Base-by-base conservation (phyloP, 2,113 vertebrate genomes). In the Cynopterus brachyotis region DNA sequence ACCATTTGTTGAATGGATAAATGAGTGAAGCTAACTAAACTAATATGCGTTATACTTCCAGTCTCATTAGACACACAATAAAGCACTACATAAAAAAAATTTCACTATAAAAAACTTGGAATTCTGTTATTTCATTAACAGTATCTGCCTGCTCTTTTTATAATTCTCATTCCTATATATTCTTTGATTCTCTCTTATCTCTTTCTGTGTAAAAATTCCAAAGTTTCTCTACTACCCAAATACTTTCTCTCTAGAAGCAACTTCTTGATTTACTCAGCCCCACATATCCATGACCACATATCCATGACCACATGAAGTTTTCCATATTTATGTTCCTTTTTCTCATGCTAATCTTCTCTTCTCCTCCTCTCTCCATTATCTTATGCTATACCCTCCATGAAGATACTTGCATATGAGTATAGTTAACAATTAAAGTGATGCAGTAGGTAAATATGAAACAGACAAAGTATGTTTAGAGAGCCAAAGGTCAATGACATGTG, bases 231-330 rank as follows among this genome's bases (percentile, higher is more conserved):
- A n/a, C 50, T 19, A 22, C 2, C 10, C 6, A 16, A 4, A 35
- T n/a, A 24, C 16, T 37, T 75, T 35, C 28, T 81, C 19, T 24
- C 28, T n/a, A 6, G 37, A 37, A 75, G 35, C 57, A 47, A 42
- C 79, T 62, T 17, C 17, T 3, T 37, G 45, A 50, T 19, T 47
- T 12, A 26, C 35, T 64, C 50, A 50, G 1, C 22, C 32, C 40
- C 55, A 24, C 13, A 13, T 2, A 19, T 3, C 4, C 16, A 26
- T 0, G 5, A 13, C 12, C 50, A 45, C 6, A 60, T 9, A 9
- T 35, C n/a, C n/a, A n/a, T n/a, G n/a, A n/a, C n/a, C n/a, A n/a
- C n/a, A n/a, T 22, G 19, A 16, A 62, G 12, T 45, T 78, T 72
- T 57, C 75, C 20, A 45, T 5, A 35, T 28, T 79, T 47, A 50